phyloP scores from a whole-genome alignment of 2,113 vertebrate species.

The Brevimyrus niger region DNA sequence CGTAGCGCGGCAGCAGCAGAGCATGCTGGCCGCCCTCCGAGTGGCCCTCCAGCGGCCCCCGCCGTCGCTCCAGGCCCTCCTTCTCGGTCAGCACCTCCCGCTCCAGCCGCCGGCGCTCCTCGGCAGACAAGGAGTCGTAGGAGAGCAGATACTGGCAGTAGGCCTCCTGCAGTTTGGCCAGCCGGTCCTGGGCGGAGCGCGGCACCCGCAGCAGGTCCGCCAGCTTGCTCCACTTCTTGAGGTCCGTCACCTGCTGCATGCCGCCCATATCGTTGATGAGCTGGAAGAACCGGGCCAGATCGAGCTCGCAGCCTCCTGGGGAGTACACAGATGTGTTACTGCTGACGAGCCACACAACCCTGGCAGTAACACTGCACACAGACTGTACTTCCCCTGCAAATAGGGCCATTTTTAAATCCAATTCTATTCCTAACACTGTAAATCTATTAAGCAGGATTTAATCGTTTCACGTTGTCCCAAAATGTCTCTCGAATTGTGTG shows the following conservation, averaged over 20 bases:
- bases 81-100: slow-evolving; percentile 80
- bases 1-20: slow-evolving; percentile 75
- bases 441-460: background rate
- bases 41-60: slow-evolving; percentile 78
- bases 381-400: background rate
- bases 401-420: background rate
- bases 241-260: slow-evolving; percentile 88
- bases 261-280: slow-evolving; percentile 85
- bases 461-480: background rate
- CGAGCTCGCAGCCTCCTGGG: slow-evolving; percentile 77
- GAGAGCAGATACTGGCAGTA: slow-evolving; percentile 87
- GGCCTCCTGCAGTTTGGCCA: slow-evolving; percentile 83
- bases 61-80: slow-evolving; percentile 74
- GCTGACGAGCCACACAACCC: no score
- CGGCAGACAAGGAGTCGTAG: slow-evolving; percentile 72
- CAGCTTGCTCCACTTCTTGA: slow-evolving; percentile 84
- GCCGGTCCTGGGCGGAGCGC: slow-evolving; percentile 79
- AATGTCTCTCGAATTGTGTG: background rate
- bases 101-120: slow-evolving; percentile 76
- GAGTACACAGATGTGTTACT: slow-evolving; percentile 11
- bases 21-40: slow-evolving; percentile 68
- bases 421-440: background rate
- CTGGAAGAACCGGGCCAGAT: slow-evolving; percentile 82
- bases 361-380: background rate
- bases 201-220: slow-evolving; percentile 82